A percentile compares a stretch with the other conserved stretches of the same genome.
phyloP scores from a whole-genome alignment of 1,140 invertebrate genomes.

The Tribolium castaneum region DNA sequence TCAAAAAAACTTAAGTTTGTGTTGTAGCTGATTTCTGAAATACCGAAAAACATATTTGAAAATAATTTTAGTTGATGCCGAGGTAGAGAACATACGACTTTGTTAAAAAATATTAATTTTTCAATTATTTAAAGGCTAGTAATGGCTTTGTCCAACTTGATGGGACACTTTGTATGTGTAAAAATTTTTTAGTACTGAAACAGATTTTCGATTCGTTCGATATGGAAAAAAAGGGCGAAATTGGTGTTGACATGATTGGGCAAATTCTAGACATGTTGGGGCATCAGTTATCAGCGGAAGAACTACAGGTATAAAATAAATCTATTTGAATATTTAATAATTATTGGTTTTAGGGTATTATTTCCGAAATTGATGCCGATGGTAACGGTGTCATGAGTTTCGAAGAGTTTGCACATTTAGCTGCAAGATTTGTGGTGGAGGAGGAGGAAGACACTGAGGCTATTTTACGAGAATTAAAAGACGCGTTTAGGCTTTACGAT shows the following conservation, averaged over 20 bases:
- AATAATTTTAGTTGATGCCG: too few species aligned
- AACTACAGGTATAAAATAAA: conserved; percentile 70
- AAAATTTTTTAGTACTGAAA: conserved; percentile 71
- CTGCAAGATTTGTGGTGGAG: conserved; percentile 87
- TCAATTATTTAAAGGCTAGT: too few species aligned
- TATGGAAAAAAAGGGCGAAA: conserved; percentile 79
- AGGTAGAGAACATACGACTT: too few species aligned
- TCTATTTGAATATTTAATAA: not conserved
- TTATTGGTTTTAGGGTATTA: conserved; percentile 46
- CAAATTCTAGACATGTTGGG: conserved; percentile 85
- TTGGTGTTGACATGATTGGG: conserved; percentile 79
- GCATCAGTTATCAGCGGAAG: conserved; percentile 75
- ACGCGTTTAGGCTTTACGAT: conserved; percentile 91
- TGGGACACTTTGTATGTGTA: too few species aligned
- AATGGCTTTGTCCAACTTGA: too few species aligned
- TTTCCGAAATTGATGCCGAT: conserved; percentile 58
- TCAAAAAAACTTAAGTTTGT: too few species aligned
- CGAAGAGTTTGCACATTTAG: conserved; percentile 89
- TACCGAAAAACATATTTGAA: too few species aligned
- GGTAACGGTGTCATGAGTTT: conserved; percentile 86
- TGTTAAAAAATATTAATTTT: too few species aligned
- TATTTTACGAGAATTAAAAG: conserved; percentile 84
- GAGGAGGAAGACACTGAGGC: conserved; percentile 81
- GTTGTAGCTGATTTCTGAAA: too few species aligned
- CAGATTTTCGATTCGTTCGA: conserved; percentile 87